Base-by-base conservation (phyloP, 2,113 vertebrate genomes). In the Semicossyphus pulcher region DNA sequence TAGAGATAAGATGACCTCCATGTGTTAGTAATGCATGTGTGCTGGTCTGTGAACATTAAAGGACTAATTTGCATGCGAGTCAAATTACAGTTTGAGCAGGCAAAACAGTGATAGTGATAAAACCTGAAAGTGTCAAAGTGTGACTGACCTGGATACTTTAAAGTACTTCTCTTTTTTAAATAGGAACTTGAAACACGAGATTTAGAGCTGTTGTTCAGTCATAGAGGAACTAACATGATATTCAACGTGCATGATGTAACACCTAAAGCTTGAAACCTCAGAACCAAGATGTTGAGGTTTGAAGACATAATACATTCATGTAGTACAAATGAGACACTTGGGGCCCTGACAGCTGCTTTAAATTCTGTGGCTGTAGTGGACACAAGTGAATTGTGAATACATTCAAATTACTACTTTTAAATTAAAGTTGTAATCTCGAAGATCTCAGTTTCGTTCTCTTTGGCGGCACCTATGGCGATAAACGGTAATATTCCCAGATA, bases 1-100 rank as follows among this genome's bases (percentile, higher is more conserved):
- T 54, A 52, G 44, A 79, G 72, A 34, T 62, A 57, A 60, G 69
- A 32, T 63, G 60, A 78, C 25, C 26, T 71, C 32, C 23, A 32
- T 45, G 45, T 47, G 4, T 44, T 45, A 63, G 62, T 42, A 23
- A 65, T 81, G 84, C 89, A 85, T 76, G 75, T 71, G 67, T 81
- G 65, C 72, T 76, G 36, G 58, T 64, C 36, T 64, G 20, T 70
- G 49, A 47, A 81, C 54, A 67, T 44, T 72, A 1, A 39, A 52
- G 32, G 52, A 80, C 67, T 86, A 72, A 81, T 77, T 77, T 86
- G 88, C 86, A 92, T 89, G 88, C 45, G 28, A 71, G 26, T 76
- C 25, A 63, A 83, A 47, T 53, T 10, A 45, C 16, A 16, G 58
- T 77, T 66, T 80, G 14, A 64, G 44, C 54, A 44, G 21, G 39